Evolutionary conservation across 2,888 invertebrate species (phyloP), one percentile per base, ranked within the genome.

Genomic region (Drymonia ruficornis): DNA sequence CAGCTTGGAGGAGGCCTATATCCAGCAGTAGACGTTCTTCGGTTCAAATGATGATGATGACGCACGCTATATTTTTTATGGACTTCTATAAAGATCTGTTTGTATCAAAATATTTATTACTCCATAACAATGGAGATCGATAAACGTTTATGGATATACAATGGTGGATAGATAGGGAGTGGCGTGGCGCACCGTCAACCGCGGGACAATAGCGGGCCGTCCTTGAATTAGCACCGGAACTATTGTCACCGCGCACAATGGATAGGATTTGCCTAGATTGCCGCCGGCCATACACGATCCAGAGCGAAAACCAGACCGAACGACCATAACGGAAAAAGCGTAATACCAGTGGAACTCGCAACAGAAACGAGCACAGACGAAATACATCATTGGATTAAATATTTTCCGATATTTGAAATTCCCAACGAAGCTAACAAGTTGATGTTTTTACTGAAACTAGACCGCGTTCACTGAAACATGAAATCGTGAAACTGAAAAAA

Each of bases 171-270:
- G 59, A 66, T 61, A 53, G 65, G 63, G 53, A 65, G 60, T 63
- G 72, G 79, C 76, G 70, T 69, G 74, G 63, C 66, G 64, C 69
- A 67, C 59, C 63, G 70, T 66, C 70, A 72, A 74, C 65, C 63
- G 64, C 72, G 71, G 80, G 75, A 89, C 89, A 91, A 90, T 87
- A 74, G 84, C 64, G 65, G 62, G 54, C 67, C 78, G 89, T 84
- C 91, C 91, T 90, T 90, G 91, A 89, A 89, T 89, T 85, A 89
- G 73, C 86, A 84, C 86, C 86, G 87, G 86, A 87, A 83, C 85
- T 80, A 86, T 87, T 89, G 87, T 87, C 87, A 78, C 80, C 74
- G 83, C 68, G 72, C 83, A 90, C 88, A 90, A 90, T 89, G 70
- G 84, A 76, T 84, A 83, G 84, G 83, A 85, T 86, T 84, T 84